A percentile compares a stretch with the other conserved stretches of the same genome.
These are phyloP conservation scores for Dolichomitus sp. DNA, from an alignment of 2,888 invertebrate species.

Conservation along the genomic window DNA sequence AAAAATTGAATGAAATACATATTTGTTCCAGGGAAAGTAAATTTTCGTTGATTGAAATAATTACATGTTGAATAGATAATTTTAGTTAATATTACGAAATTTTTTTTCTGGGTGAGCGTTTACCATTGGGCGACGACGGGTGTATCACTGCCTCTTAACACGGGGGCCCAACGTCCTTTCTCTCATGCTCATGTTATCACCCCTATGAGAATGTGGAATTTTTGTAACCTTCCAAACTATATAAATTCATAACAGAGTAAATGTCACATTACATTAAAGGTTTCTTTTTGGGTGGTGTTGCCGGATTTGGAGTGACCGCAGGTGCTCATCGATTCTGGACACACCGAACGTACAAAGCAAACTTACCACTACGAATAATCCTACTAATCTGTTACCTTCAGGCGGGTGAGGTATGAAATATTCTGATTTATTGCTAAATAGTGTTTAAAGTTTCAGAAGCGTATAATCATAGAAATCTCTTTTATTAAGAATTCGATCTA, in stretches of 20 bases:
- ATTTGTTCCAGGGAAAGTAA: too few relatives aligned
- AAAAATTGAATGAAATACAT: too few relatives aligned
- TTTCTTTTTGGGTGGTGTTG: constrained; percentile 86
- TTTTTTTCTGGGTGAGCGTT: too few relatives aligned
- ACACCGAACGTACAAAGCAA: constrained; percentile 91
- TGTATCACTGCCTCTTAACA: too few relatives aligned
- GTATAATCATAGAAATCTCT: not conserved
- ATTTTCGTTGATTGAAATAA: too few relatives aligned
- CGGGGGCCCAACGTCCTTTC: too few relatives aligned
- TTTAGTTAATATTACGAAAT: too few relatives aligned
- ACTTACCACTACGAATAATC: constrained; percentile 88
- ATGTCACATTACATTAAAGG: constrained; percentile 26
- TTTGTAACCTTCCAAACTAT: not conserved
- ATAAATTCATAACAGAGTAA: not conserved
- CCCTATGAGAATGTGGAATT: not conserved
- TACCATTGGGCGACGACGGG: too few relatives aligned
- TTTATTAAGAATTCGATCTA: constrained; percentile 89
- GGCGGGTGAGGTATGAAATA: constrained; percentile 89
- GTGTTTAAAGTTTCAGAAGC: not conserved
- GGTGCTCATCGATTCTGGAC: constrained; percentile 91
- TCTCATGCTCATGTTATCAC: too few relatives aligned
- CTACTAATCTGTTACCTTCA: constrained; percentile 89
- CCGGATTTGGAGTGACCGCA: constrained; percentile 91
- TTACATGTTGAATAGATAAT: too few relatives aligned
- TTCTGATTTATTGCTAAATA: not conserved